Evolutionary conservation across 2,113 vertebrate species (phyloP), one percentile per base, ranked within the genome.

Genomic region (Bubo bubo): DNA sequence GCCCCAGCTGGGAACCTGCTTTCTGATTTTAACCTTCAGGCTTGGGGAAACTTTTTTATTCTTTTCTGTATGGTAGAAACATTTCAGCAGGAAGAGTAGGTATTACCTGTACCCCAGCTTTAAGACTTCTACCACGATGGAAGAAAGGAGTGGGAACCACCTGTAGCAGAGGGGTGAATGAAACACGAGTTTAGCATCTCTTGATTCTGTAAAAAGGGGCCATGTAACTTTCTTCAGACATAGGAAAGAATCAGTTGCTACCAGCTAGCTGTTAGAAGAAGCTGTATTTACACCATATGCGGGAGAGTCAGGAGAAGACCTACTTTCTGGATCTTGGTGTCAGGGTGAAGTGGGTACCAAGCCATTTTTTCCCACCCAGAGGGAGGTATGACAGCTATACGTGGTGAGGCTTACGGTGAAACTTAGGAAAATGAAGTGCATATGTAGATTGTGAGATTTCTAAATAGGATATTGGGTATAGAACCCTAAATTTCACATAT

Each of bases 351-450:
- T 24, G 24, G 1, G 11, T 89, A 45, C 53, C 16, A 22, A 86
- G 22, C 35, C 27, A 8, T 73, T 47, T 21, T 47, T 56, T 35
- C 28, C 30, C 21, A 34, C 58, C 14, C 37, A 34, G 41, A 56
- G 15, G 28, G 22, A 43, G 18, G 8, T 37, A 24, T 4, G 4
- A 20, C 34, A 60, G 16, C 28, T 52, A 0, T 37, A 8, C 3
- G 0, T 83, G 47, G 10, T 93, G n/a, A 43, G 24, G 9, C 18
- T 63, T 72, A 34, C 1, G 1, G 22, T 74, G 52, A 34, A 63
- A 50, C 16, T 26, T 47, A 8, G 8, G 34, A 71, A 79, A 58
- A 26, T 52, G 59, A 75, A 79, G 15, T 39, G 47, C 0, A 0
- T 39, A 14, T 56, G 90, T 77, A 30, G 39, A 19, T 34, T 58